These are phyloP conservation scores for Psittacula cyanocephala DNA, from an alignment of 2,113 vertebrate genomes.

Conservation along the genomic window DNA sequence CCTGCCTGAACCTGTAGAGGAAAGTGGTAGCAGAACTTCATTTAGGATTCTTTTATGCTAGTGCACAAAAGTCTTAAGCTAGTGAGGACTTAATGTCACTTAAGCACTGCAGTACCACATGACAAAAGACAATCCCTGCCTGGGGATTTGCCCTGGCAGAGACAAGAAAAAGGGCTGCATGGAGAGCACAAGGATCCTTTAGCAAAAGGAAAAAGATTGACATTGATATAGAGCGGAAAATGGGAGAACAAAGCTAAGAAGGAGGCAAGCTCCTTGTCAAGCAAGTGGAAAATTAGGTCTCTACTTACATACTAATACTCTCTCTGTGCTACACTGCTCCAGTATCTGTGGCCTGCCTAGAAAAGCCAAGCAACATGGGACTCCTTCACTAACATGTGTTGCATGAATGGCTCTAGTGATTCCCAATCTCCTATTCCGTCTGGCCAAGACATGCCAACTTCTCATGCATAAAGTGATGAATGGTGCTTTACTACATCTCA, in stretches of 20 bases:
- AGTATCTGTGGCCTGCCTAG: not conserved
- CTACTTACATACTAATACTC: not conserved
- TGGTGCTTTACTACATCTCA: not conserved
- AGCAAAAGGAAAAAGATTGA: not conserved
- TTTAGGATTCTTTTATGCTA: not conserved
- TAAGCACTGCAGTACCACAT: not conserved
- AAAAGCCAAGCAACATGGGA: not conserved
- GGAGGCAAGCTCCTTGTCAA: not conserved
- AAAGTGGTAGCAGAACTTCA: not conserved
- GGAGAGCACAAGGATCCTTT: not conserved
- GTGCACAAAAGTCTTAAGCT: not conserved
- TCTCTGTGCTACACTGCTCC: fast-evolving
- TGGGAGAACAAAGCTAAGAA: not conserved
- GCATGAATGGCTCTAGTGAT: not conserved
- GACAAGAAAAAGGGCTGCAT: not conserved
- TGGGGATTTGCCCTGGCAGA: not conserved
- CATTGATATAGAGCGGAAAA: not conserved
- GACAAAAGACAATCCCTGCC: not conserved
- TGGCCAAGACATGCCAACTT: not conserved
- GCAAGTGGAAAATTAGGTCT: not conserved
- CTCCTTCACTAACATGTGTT: not conserved
- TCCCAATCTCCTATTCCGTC: not conserved
- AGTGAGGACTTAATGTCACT: not conserved
- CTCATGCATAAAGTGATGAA: not conserved
- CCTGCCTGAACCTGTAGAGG: not conserved